Evolutionary conservation across 2,888 invertebrate genomes (phyloP), one percentile per base, ranked within the genome.

Genomic region (Trichacis sp.): DNA sequence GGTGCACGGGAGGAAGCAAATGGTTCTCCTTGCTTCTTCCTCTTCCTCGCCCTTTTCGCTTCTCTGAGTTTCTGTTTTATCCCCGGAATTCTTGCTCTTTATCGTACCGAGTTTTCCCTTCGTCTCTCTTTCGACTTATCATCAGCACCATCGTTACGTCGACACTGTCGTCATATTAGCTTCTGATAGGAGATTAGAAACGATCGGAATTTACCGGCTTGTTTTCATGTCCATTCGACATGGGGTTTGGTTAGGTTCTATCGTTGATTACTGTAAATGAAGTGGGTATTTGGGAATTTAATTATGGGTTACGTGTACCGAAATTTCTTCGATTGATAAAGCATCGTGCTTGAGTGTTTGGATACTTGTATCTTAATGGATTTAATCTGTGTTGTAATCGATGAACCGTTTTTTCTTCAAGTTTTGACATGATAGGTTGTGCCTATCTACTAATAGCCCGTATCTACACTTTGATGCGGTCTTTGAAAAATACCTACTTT

Each of bases 1-100:
- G 80, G 80, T 81, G 79, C 70, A 70, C 60, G 58, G 36, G 62
- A 64, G 67, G 64, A 65, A 65, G 56, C 64, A 56, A 50, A 40
- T 52, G 47, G 46, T 52, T 56, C n/a, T n/a, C n/a, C 50, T 63
- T 61, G 60, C 65, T 73, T 71, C 73, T 67, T 73, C 69, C 66
- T 60, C 68, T 69, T 67, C 14, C 45, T n/a, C 4, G 11, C 11
- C 12, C 18, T n/a, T 14, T 15, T 11, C 36, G 36, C 33, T 11
- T 2, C 1, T 12, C 29, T 29, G 6, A n/a, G 18, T 11, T 45
- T 45, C 20, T 18, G 9, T 9, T 17, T 18, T n/a, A n/a, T 50
- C 19, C 38, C 29, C 47, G 38, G 38, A 12, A 36, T 38, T 33
- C 40, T 19, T 52, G 40, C 12, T 17, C 18, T 4, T 24, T n/a